Conservation (phyloP, 2,888 invertebrate species). For the Cheilosia scutellata region DNA sequence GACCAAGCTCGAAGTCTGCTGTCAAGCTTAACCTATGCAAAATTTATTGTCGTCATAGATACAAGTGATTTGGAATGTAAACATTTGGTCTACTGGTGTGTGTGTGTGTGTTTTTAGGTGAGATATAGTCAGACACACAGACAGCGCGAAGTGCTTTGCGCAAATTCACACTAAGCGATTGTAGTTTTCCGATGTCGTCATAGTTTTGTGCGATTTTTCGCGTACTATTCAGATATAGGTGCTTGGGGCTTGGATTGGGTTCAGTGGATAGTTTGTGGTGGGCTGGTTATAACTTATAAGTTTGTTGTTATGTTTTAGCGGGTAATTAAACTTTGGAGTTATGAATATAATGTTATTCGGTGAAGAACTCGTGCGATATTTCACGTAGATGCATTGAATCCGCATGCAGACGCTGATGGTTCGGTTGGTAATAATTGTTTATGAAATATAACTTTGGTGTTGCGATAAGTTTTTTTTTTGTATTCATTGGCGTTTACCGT, state of each 20-base stretch:
- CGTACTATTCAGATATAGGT: conserved; percentile 18
- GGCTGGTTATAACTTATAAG: neutral
- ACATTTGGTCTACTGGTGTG: conserved; percentile 43
- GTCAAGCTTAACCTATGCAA: conserved; percentile 28
- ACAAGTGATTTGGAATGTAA: conserved; percentile 47
- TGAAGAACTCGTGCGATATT: conserved; percentile 55
- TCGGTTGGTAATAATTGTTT: conserved; percentile 41
- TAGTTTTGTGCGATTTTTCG: conserved; percentile 62
- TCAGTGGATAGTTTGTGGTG: conserved; percentile 20
- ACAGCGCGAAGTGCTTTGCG: conserved; percentile 42
- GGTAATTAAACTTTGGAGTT: conserved; percentile 25
- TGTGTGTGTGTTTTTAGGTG: conserved; percentile 3
- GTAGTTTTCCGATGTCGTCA: conserved; percentile 53
- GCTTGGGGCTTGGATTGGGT: conserved; percentile 12
- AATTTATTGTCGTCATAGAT: conserved; percentile 60
- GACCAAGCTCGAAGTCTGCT: conserved; percentile 20
- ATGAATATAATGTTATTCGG: conserved; percentile 9
- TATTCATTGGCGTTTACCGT: conserved; percentile 29
- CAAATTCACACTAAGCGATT: conserved; percentile 46
- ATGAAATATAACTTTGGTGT: conserved; percentile 30
- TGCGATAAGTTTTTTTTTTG: conserved; percentile 41
- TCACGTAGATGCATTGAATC: conserved; percentile 50
- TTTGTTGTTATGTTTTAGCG: conserved; percentile 21
- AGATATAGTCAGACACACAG: conserved; percentile 1
- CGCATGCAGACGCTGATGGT: neutral